These are phyloP conservation scores for Chionis minor DNA, from an alignment of 2,113 vertebrate genomes.

Conservation along the genomic window DNA sequence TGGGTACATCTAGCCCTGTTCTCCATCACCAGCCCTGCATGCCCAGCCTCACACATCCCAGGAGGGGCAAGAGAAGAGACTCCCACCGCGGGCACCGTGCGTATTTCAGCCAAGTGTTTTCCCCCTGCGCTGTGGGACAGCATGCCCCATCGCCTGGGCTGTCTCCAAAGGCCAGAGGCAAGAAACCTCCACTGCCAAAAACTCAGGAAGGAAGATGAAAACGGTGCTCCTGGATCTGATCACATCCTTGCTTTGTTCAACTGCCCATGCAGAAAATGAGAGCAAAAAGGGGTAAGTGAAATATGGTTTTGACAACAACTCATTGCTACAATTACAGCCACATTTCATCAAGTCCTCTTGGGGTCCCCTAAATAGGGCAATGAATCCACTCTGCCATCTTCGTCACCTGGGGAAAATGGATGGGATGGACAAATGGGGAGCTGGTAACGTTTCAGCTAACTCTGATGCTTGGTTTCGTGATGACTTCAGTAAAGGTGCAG, in stretches of 20 bases:
- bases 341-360: not conserved
- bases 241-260: not conserved
- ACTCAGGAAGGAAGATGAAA: not conserved
- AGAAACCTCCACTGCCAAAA: not conserved
- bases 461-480: not conserved
- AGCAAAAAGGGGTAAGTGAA: not conserved
- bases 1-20: not conserved
- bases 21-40: not conserved
- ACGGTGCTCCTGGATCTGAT: not conserved
- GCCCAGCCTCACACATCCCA: not conserved
- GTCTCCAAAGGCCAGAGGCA: not conserved
- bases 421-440: not conserved
- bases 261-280: not conserved
- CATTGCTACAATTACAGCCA: not conserved
- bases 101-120: not conserved
- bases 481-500: not conserved
- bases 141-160: not conserved
- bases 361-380: not conserved
- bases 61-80: not conserved
- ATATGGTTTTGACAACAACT: not conserved
- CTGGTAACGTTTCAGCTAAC: not conserved
- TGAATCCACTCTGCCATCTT: not conserved
- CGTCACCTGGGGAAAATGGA: not conserved
- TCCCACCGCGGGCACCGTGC: rapidly evolving
- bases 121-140: not conserved